Percentiles rank a stretch among this genome's conserved stretches.
These are phyloP conservation scores for Micrastur ruficollis DNA, from an alignment of 2,797 vertebrate species.

Conservation along the genomic window DNA sequence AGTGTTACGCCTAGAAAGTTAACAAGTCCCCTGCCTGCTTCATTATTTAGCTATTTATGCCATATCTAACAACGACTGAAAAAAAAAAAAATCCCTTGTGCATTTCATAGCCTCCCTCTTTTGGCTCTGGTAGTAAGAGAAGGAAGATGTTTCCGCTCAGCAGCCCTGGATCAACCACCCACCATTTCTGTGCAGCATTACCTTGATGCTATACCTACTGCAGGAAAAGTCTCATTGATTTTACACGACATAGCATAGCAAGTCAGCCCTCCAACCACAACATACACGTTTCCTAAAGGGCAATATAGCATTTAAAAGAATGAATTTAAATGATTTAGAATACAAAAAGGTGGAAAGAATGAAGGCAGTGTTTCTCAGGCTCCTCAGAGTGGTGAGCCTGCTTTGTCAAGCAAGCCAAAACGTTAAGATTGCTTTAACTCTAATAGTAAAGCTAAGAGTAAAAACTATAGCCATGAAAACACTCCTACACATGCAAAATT, in stretches of 20 bases:
- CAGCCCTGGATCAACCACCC: not conserved
- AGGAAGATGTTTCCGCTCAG: not conserved
- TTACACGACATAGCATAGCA: not conserved
- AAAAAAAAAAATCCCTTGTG: not conserved
- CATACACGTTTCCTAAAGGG: not conserved
- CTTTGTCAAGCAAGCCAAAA: not conserved
- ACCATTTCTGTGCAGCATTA: not conserved
- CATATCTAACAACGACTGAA: not conserved
- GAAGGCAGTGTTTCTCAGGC: not conserved
- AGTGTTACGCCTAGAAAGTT: not conserved
- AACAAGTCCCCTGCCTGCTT: not conserved
- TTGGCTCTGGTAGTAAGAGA: not conserved
- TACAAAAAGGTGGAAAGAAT: not conserved
- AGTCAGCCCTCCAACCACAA: not conserved
- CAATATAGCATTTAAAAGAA: not conserved
- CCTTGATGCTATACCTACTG: not conserved
- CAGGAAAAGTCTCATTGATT: not conserved
- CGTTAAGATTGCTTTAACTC: not conserved
- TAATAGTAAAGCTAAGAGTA: not conserved
- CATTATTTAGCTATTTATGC: not conserved
- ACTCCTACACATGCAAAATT: not conserved
- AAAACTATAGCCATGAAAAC: not conserved
- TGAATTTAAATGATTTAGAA: not conserved
- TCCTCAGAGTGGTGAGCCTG: not conserved
- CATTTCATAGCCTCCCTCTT: not conserved